Percentiles rank a stretch among this genome's conserved stretches.
Conservation (phyloP, 1,140 invertebrate species). For the Coenobita brevimanus region DNA sequence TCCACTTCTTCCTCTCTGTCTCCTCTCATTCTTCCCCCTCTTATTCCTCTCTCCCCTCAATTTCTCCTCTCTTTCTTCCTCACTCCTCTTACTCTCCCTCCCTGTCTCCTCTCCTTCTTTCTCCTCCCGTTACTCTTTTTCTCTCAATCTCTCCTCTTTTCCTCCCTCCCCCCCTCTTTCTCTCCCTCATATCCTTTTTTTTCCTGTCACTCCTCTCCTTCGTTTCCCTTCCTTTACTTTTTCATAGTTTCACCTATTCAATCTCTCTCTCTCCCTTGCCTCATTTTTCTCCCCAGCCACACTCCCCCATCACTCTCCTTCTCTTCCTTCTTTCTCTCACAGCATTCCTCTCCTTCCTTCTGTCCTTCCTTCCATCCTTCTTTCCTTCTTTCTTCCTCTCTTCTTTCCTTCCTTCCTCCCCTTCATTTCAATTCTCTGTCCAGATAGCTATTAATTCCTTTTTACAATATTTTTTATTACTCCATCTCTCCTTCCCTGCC, state of each 20-base stretch:
- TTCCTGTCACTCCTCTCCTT: neutral
- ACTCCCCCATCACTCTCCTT: no score
- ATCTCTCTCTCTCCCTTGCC: neutral
- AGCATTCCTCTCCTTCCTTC: neutral
- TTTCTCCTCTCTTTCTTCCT: neutral
- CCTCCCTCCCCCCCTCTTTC: neutral
- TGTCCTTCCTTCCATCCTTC: neutral
- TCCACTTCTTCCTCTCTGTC: neutral
- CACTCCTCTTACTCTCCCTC: neutral
- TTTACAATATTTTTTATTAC: no score
- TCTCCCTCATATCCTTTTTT: neutral
- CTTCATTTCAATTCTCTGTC: no score
- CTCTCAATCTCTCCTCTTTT: neutral
- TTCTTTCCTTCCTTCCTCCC: neutral
- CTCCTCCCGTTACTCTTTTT: no score
- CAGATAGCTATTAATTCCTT: no score
- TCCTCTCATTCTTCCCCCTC: neutral
- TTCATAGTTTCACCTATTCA: neutral
- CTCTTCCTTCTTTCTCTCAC: neutral
- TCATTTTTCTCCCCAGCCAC: neutral
- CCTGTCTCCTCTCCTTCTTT: neutral
- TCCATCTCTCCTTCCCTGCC: no score
- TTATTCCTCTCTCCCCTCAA: neutral
- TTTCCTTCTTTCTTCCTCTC: neutral
- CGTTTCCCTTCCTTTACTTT: neutral